A percentile compares a stretch with the other conserved stretches of the same genome.
phyloP scores from a whole-genome alignment of 37 sponge, comb jelly and placozoan genomes.

The Hormiphora californensis region DNA sequence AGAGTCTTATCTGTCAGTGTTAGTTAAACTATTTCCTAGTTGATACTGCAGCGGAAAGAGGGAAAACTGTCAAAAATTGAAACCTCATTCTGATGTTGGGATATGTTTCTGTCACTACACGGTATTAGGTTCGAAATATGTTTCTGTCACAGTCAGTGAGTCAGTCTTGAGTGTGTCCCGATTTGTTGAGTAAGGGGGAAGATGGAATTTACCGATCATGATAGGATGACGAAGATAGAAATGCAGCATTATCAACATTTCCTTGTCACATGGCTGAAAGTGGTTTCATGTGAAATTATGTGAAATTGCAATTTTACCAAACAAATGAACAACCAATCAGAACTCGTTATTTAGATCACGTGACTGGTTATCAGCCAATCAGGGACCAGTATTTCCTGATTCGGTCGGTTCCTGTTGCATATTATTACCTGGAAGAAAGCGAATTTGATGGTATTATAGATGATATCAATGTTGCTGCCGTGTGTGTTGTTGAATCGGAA shows the following conservation, averaged over 20 bases:
- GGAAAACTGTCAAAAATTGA: too few species aligned
- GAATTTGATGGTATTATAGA: conserved; percentile 86
- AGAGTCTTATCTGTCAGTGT: too few species aligned
- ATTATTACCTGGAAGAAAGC: conserved; percentile 89
- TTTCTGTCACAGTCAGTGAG: too few species aligned
- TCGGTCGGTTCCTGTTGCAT: too few species aligned
- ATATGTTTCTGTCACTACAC: too few species aligned
- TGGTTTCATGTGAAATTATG: neutral
- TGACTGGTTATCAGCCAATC: neutral
- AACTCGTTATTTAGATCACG: neutral
- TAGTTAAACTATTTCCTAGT: too few species aligned
- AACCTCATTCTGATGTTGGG: too few species aligned
- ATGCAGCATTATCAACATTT: conserved; percentile 88
- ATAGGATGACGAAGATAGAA: conserved; percentile 84
- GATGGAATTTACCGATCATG: conserved; percentile 67
- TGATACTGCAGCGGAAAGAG: too few species aligned
- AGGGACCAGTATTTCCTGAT: neutral
- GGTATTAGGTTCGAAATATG: too few species aligned
- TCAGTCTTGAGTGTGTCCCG: too few species aligned
- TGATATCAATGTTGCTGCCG: conserved; percentile 72
- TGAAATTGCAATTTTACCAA: too few species aligned
- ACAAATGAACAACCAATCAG: neutral
- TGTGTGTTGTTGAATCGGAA: conserved; percentile 62
- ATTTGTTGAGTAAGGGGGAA: too few species aligned
- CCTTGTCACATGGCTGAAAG: conserved; percentile 80